These are phyloP conservation scores for Shargacucullia verbasci DNA, from an alignment of 2,888 invertebrate genomes.

Conservation along the genomic window DNA sequence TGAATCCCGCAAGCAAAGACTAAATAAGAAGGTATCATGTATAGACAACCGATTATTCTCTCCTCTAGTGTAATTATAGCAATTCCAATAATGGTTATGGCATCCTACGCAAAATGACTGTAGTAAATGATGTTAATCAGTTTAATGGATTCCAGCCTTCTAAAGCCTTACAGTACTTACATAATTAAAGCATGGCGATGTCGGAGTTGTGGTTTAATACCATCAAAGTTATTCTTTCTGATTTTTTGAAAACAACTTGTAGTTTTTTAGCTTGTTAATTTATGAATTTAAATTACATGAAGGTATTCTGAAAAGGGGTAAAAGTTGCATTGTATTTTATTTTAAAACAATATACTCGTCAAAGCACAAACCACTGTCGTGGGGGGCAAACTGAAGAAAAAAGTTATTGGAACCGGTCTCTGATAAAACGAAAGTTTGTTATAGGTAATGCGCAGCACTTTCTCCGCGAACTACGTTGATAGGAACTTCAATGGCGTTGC, in stretches of 20 bases:
- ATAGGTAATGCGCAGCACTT: conserved; percentile 77
- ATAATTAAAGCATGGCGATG: conserved; percentile 8
- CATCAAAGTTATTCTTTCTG: neutral
- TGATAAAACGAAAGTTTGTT: conserved; percentile 79
- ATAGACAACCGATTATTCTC: conserved; percentile 57
- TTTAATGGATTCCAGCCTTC: conserved; percentile 61
- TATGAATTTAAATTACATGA: no score
- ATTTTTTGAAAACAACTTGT: neutral
- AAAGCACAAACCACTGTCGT: conserved; percentile 24
- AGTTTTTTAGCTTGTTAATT: no score
- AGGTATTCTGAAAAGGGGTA: no score
- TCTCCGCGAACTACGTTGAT: conserved; percentile 70
- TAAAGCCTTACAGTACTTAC: conserved; percentile 16
- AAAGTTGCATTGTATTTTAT: no score
- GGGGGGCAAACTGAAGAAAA: conserved; percentile 53
- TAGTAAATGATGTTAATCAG: conserved; percentile 64
- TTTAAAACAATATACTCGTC: neutral
- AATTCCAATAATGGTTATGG: conserved; percentile 66
- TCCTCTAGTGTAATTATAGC: conserved; percentile 66
- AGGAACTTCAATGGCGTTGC: conserved; percentile 35
- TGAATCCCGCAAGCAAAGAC: conserved; percentile 61
- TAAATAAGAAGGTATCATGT: conserved; percentile 63
- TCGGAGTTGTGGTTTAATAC: neutral
- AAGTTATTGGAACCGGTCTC: conserved; percentile 74
- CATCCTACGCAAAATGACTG: conserved; percentile 69